phyloP scores from a whole-genome alignment of 2,888 invertebrate genomes.

The Syrista parreyssii region DNA sequence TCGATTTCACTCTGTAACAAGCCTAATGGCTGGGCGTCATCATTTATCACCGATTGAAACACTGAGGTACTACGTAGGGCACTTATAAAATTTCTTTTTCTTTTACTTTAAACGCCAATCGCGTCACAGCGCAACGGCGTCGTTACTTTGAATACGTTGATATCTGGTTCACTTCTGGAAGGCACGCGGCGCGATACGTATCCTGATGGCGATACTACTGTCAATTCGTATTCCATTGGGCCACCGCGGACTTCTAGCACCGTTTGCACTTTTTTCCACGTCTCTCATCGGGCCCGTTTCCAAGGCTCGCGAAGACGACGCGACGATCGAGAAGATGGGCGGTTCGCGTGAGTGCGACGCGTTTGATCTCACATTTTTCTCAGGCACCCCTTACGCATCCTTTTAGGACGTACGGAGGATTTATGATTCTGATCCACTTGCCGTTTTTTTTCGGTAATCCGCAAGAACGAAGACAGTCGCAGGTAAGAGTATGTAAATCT shows the following conservation, averaged over 20 bases:
- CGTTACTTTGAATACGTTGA: background rate
- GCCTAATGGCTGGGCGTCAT: background rate
- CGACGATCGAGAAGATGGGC: background rate
- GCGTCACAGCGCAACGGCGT: background rate
- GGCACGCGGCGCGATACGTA: background rate
- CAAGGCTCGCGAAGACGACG: background rate
- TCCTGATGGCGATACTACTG: background rate
- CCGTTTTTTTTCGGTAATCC: background rate
- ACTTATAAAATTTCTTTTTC: background rate
- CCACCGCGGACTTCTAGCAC: slow-evolving; percentile 40
- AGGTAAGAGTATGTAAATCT: background rate
- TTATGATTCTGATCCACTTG: background rate
- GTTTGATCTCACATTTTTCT: background rate
- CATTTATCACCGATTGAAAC: background rate
- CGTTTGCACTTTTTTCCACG: slow-evolving; percentile 25
- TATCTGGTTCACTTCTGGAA: background rate
- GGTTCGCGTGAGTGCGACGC: background rate
- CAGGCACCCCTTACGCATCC: background rate
- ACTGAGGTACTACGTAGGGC: background rate
- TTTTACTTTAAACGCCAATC: background rate
- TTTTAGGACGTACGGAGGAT: background rate
- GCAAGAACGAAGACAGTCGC: background rate
- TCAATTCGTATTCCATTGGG: slow-evolving; percentile 35
- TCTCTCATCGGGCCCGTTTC: slow-evolving; percentile 36
- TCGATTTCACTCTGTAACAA: background rate